These are phyloP conservation scores for Acronicta psi DNA, from an alignment of 2,888 invertebrate genomes.

Conservation along the genomic window DNA sequence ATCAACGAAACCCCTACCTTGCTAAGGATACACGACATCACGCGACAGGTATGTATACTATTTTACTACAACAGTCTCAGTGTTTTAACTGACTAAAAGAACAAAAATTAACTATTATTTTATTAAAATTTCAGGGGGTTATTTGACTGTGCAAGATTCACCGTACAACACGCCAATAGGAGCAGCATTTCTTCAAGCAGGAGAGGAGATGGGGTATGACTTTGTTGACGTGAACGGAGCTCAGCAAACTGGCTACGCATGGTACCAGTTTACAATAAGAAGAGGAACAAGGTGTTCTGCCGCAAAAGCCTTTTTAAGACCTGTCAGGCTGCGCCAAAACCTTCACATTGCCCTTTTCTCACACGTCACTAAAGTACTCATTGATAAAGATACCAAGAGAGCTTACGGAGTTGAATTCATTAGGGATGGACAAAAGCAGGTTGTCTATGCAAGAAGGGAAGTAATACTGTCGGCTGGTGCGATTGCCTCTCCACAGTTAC, in stretches of 20 bases:
- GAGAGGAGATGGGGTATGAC: constrained; percentile 97
- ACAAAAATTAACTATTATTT: constrained; percentile 1
- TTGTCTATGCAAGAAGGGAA: constrained; percentile 92
- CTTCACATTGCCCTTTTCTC: constrained; percentile 94
- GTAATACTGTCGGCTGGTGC: constrained; percentile 97
- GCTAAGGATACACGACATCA: constrained; percentile 93
- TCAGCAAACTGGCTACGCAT: constrained; percentile 95
- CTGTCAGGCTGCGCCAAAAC: constrained; percentile 93
- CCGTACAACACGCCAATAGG: constrained; percentile 95
- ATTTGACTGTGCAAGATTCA: constrained; percentile 93
- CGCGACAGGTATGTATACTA: constrained; percentile 89
- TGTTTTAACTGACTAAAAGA: neutral
- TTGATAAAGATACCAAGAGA: constrained; percentile 91
- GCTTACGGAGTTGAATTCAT: constrained; percentile 95
- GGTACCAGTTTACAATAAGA: constrained; percentile 96
- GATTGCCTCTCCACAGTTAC: constrained; percentile 96
- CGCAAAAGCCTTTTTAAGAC: constrained; percentile 95
- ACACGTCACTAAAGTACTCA: constrained; percentile 93
- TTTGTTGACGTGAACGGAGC: constrained; percentile 95
- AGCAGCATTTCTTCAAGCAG: constrained; percentile 95
- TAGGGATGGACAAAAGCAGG: constrained; percentile 90
- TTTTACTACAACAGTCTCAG: neutral
- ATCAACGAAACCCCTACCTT: constrained; percentile 96
- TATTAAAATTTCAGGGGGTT: constrained; percentile 91
- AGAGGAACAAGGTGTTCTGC: constrained; percentile 95